Conservation (phyloP, 2,113 vertebrate genomes). For the Copsychus sechellarum region DNA sequence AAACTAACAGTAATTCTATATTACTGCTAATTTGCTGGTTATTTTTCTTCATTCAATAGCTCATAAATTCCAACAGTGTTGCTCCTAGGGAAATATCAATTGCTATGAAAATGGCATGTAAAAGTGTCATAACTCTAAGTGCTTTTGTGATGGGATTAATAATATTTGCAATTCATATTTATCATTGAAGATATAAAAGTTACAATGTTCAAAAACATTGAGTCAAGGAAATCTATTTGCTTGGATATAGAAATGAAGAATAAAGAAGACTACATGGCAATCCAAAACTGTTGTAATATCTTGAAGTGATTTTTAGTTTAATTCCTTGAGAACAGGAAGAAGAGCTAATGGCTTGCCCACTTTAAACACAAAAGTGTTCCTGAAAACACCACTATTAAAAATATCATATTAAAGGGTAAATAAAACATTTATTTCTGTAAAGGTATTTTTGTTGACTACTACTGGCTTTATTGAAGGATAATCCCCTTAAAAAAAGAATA, state of each 20-base stretch:
- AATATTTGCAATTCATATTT: constrained; percentile 29
- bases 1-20: constrained; percentile 7
- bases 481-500: background rate
- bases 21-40: background rate
- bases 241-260: background rate
- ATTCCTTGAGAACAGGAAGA: constrained; percentile 19
- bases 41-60: constrained; percentile 4
- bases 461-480: constrained; percentile 24
- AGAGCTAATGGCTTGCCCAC: constrained; percentile 38
- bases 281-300: background rate
- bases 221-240: background rate
- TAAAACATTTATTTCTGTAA: constrained; percentile 5
- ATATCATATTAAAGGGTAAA: constrained; percentile 46
- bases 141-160: constrained; percentile 14
- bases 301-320: constrained; percentile 30
- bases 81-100: constrained; percentile 12
- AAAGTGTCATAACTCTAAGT: constrained; percentile 8
- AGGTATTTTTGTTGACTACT: constrained; percentile 9
- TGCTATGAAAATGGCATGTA: background rate
- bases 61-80: constrained; percentile 13
- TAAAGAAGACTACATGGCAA: background rate
- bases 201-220: background rate
- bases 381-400: constrained; percentile 19
- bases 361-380: background rate
- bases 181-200: background rate